Evolutionary conservation across 2,797 vertebrate species (phyloP).

Genomic region (Sebastes diploproa): DNA sequence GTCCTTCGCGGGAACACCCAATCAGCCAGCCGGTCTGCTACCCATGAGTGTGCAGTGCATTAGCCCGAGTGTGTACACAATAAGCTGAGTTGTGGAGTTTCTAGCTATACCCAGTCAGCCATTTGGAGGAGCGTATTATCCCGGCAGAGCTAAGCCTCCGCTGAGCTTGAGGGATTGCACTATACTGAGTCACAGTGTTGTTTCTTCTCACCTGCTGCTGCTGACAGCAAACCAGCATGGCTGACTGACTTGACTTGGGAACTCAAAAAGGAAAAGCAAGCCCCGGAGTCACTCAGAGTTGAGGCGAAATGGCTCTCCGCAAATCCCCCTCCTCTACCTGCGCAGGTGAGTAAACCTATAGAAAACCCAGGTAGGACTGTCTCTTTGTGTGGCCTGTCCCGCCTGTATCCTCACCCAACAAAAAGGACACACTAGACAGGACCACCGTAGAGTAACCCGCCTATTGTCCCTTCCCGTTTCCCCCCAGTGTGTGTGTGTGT

Average conservation of each 20-base stretch:
- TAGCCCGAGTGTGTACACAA: slow-evolving; percentile 39
- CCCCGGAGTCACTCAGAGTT: slow-evolving; percentile 14
- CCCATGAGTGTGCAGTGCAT: slow-evolving; percentile 30
- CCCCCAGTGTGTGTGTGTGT: slow-evolving; percentile 28
- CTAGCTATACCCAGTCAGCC: slow-evolving; percentile 23
- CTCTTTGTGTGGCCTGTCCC: slow-evolving; percentile 59
- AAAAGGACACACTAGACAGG: slow-evolving; percentile 57
- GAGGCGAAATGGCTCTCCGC: slow-evolving; percentile 60
- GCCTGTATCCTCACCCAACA: slow-evolving; percentile 51
- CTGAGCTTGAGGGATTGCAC: slow-evolving; percentile 58
- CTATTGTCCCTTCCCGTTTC: slow-evolving; percentile 54
- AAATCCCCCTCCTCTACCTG: slow-evolving; percentile 65
- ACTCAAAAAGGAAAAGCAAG: not conserved
- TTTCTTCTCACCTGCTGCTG: slow-evolving; percentile 48
- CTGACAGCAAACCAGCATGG: slow-evolving; percentile 40
- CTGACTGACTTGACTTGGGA: slow-evolving; percentile 11
- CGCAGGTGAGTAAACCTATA: slow-evolving; percentile 69
- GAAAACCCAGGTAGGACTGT: slow-evolving; percentile 30
- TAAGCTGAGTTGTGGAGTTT: slow-evolving; percentile 53
- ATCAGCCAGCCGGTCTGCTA: slow-evolving; percentile 41
- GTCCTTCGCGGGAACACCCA: slow-evolving; percentile 48
- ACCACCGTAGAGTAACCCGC: slow-evolving; percentile 65
- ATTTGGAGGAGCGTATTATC: slow-evolving; percentile 59
- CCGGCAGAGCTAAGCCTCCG: slow-evolving; percentile 54
- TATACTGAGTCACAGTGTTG: slow-evolving; percentile 38